Conservation (phyloP, 2,797 vertebrate species). For the Tenualosa ilisha region DNA sequence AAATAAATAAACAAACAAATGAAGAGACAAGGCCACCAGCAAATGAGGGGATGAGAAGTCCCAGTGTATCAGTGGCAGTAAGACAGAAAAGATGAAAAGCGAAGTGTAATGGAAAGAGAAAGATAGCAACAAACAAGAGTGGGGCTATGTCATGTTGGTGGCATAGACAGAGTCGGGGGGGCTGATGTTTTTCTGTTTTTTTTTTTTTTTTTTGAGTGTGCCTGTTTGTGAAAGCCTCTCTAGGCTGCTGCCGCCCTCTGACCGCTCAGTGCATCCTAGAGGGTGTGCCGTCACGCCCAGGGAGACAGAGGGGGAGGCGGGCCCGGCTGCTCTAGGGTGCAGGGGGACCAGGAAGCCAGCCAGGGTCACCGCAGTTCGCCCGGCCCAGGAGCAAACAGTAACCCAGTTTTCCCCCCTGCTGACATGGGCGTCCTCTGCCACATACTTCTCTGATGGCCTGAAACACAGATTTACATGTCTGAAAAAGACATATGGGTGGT, state of each 20-base stretch:
- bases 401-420: conserved; percentile 66
- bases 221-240: conserved; percentile 70
- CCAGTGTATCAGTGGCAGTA: not conserved
- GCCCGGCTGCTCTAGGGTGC: conserved; percentile 58
- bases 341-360: conserved; percentile 62
- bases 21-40: conserved; percentile 23
- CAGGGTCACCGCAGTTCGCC: conserved; percentile 68
- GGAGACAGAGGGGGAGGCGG: conserved; percentile 43
- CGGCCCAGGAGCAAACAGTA: conserved; percentile 77
- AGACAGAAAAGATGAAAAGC: not conserved
- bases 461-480: conserved; percentile 59
- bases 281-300: conserved; percentile 52
- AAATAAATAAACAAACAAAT: not conserved
- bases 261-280: conserved; percentile 63
- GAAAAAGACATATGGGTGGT: no score
- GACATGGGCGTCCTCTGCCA: conserved; percentile 37
- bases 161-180: not conserved
- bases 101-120: not conserved
- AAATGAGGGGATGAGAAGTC: conserved; percentile 8
- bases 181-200: not conserved
- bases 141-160: not conserved
- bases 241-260: conserved; percentile 71
- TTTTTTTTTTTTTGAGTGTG: conserved; percentile 59
- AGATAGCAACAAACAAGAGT: not conserved
- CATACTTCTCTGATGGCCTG: conserved; percentile 52